Conservation (phyloP, 2,113 vertebrate genomes). For the Todiramphus chloris region DNA sequence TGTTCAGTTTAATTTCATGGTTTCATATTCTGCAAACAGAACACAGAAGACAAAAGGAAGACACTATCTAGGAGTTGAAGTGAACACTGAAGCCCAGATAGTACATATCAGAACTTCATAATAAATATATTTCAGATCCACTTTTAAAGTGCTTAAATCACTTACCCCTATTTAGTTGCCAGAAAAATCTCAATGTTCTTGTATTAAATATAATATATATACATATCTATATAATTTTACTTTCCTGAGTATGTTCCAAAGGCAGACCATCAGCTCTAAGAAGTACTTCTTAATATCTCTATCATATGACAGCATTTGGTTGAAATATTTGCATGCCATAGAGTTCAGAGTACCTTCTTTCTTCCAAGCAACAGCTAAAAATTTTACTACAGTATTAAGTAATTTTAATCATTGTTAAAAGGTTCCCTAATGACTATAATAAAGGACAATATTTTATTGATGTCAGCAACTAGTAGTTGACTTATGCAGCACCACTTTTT, state of each 20-base stretch:
- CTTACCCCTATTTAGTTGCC: background rate
- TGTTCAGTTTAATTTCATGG: background rate
- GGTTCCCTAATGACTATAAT: constrained; percentile 54
- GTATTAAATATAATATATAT: background rate
- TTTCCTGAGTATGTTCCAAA: constrained; percentile 14
- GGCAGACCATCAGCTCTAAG: background rate
- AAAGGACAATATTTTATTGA: constrained; percentile 61
- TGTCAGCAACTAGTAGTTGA: constrained; percentile 38
- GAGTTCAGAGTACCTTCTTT: background rate
- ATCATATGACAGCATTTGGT: background rate
- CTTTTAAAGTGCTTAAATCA: background rate
- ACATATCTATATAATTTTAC: background rate
- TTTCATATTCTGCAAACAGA: background rate
- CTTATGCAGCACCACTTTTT: constrained; percentile 13
- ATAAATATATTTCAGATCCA: background rate
- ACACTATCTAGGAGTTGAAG: background rate
- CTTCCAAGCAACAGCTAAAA: constrained; percentile 44
- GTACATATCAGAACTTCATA: background rate
- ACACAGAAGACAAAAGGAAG: background rate
- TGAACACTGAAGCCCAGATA: background rate
- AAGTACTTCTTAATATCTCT: constrained; percentile 6
- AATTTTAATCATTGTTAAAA: constrained; percentile 60
- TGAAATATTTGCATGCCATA: constrained; percentile 36
- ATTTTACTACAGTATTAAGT: constrained; percentile 34
- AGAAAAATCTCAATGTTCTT: background rate